Base-by-base conservation (phyloP, 2,888 invertebrate genomes). In the Ichneumon xanthorius region DNA sequence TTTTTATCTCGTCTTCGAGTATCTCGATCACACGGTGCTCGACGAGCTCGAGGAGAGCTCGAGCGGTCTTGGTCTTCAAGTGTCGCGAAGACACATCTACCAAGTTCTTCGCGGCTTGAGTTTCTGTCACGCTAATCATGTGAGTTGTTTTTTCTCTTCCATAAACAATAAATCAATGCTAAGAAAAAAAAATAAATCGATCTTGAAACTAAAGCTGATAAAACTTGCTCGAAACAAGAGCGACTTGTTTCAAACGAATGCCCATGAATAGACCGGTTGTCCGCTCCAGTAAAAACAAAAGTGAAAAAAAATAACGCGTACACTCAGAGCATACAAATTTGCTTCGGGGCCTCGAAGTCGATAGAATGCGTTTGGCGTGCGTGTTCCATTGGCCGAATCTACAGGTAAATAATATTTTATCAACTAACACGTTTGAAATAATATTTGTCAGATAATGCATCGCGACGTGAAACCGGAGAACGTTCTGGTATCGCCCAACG, bases 381-480 rank as follows among this genome's bases (percentile, higher is more conserved):
- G 2, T 2, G 40, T 40, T 84, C 16, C n/a, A 75, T 61, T 75
- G 6, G 30, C 30, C 61, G 45, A 68, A 11, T 14, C 2, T 16
- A 5, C 7, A 26, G 33, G 9, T 37, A 0, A 37, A 48, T 33
- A 58, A 33, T 45, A 61, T 73, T 70, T 9, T 37, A 61, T 37
- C 19, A 4, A 19, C 55, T 22, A 22, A 50, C 26, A 9, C 19
- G 50, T 30, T 16, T 40, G n/a, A 11, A 58, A n/a, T 50, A 19
- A 16, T 19, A 4, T 55, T 22, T 30, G 63, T 16, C 92, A 97
- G 97, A 96, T 98, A 89, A 97, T 98, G 90, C 98, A 98, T 92
- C 95, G 98, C 67, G 98, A 98, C 92, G 96, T 98, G 67, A 98
- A 98, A 91, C 98, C 98, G 2, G 98, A 98, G 92, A 98, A 98